These are phyloP conservation scores for Uropetala carovei DNA, from an alignment of 2,888 invertebrate species.

Conservation along the genomic window DNA sequence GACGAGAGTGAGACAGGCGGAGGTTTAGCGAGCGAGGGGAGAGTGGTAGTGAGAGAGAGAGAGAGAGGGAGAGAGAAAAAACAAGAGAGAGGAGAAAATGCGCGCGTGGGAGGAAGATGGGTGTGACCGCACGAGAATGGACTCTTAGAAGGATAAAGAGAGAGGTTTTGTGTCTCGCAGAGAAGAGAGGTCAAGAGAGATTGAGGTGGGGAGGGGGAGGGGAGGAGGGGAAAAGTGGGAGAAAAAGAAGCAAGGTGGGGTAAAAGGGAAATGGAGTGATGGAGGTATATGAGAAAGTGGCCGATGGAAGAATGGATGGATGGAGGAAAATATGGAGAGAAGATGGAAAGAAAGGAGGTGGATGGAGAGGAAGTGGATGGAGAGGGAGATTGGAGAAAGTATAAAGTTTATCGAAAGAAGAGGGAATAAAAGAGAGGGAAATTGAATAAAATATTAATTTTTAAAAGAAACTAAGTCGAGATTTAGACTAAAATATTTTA, in stretches of 20 bases:
- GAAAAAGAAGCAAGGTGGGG: too few species aligned
- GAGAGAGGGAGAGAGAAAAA: background rate
- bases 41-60: background rate
- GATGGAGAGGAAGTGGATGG: background rate
- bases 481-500: too few species aligned
- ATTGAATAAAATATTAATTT: too few species aligned
- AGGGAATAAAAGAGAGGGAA: background rate
- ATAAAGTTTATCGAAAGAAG: background rate
- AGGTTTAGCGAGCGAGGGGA: background rate
- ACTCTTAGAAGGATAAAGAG: background rate
- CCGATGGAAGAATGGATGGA: too few species aligned
- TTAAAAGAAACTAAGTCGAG: too few species aligned
- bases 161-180: background rate
- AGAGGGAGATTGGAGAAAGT: background rate
- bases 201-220: too few species aligned
- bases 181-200: background rate
- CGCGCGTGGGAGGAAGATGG: background rate
- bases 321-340: too few species aligned
- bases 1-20: background rate
- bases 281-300: too few species aligned
- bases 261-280: too few species aligned
- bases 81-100: background rate
- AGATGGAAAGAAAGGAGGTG: background rate
- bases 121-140: conserved; percentile 1
- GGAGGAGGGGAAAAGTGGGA: too few species aligned